These are phyloP conservation scores for Caenorhabditis doughertyi DNA, from an alignment of 2,888 invertebrate species.

Conservation along the genomic window DNA sequence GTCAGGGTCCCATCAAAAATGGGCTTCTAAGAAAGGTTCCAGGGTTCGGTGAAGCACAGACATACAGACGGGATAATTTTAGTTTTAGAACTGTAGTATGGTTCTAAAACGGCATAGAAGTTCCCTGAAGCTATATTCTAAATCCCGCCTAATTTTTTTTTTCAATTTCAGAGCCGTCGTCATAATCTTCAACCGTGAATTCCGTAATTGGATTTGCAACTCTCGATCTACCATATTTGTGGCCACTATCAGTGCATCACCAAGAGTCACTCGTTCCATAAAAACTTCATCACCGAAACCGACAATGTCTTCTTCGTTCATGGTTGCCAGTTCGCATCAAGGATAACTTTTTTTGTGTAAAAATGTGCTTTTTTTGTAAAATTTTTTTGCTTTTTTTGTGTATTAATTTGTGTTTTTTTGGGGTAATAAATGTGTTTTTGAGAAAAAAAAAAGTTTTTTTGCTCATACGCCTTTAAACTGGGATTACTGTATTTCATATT, in stretches of 20 bases:
- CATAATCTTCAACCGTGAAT: slow-evolving; percentile 23
- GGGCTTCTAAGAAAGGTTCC: no score
- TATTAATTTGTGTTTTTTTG: background rate
- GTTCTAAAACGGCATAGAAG: no score
- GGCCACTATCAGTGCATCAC: slow-evolving; percentile 10
- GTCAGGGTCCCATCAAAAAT: no score
- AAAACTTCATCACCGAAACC: background rate
- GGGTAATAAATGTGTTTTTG: no score
- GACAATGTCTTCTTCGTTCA: background rate
- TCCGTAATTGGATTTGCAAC: slow-evolving; percentile 15
- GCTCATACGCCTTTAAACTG: no score
- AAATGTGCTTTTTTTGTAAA: no score
- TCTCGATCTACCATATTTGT: slow-evolving; percentile 14
- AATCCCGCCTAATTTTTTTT: background rate
- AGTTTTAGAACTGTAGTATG: no score
- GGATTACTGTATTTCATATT: background rate
- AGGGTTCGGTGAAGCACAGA: no score
- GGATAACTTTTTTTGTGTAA: background rate
- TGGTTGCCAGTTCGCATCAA: background rate
- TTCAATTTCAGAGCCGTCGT: slow-evolving; percentile 15
- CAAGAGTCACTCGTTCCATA: background rate
- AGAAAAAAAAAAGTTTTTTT: no score
- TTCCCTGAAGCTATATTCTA: no score
- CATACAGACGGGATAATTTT: no score
- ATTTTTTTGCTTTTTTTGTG: no score